Percentiles rank a stretch among this genome's conserved stretches.
Conservation (phyloP, 2,113 vertebrate species). For the Periophthalmus modestus region DNA sequence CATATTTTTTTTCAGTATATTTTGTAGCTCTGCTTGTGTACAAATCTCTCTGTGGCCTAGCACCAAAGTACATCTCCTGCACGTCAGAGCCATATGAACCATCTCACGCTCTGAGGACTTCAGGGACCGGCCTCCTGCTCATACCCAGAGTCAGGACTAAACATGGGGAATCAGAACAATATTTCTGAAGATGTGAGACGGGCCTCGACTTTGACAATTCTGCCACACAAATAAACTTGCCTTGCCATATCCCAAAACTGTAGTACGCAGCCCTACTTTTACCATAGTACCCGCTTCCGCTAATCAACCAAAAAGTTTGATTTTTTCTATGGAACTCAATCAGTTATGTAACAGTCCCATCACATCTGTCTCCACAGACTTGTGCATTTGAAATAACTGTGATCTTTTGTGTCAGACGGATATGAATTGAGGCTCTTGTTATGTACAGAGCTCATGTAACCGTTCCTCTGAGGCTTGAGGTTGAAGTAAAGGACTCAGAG, state of each 20-base stretch:
- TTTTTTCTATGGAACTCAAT: background rate
- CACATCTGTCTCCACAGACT: background rate
- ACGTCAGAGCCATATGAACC: no score
- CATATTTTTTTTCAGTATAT: background rate
- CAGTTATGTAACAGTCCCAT: background rate
- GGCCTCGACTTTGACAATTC: no score
- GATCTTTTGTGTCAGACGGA: slow-evolving; percentile 11
- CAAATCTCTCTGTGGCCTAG: no score
- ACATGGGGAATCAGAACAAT: no score
- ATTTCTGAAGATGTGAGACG: no score
- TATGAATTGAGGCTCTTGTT: slow-evolving; percentile 33
- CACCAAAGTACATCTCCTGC: no score
- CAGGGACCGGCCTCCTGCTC: no score
- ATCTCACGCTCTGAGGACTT: no score
- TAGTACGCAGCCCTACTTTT: background rate
- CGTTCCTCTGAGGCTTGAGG: slow-evolving; percentile 14
- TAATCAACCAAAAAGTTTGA: background rate
- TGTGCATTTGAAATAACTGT: slow-evolving; percentile 12
- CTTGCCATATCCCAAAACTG: background rate
- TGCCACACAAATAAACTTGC: no score
- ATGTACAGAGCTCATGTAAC: slow-evolving; percentile 44
- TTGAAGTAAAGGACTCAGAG: slow-evolving; percentile 34
- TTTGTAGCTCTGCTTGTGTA: background rate
- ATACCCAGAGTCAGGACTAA: no score
- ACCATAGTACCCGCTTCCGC: background rate